Percentiles rank a stretch among this genome's conserved stretches.
These are phyloP conservation scores for Sylvia atricapilla DNA, from an alignment of 2,113 vertebrate genomes.

Conservation along the genomic window DNA sequence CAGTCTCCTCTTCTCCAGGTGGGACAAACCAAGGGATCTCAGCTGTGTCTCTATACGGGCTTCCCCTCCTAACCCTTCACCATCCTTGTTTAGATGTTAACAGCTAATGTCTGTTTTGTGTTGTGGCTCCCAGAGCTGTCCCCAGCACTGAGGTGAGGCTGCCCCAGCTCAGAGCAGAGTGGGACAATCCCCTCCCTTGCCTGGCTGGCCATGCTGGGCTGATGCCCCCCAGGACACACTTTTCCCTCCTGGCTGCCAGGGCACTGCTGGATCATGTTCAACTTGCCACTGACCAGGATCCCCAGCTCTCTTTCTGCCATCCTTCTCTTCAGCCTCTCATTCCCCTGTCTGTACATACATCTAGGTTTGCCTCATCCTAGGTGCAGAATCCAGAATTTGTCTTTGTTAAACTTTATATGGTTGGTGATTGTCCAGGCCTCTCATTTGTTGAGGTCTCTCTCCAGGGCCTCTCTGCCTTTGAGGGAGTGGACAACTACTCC, in stretches of 20 bases:
- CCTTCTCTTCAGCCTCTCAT: not conserved
- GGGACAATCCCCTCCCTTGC: not conserved
- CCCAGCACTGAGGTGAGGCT: not conserved
- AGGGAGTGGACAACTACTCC: not conserved
- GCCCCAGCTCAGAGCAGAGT: not conserved
- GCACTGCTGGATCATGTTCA: not conserved
- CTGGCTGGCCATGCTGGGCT: fast-evolving
- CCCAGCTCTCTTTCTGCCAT: fast-evolving
- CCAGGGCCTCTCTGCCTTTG: not conserved
- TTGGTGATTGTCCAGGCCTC: not conserved
- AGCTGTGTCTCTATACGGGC: not conserved
- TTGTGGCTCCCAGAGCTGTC: no score
- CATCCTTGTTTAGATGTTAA: not conserved
- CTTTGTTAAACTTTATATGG: not conserved
- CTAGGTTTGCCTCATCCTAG: no score
- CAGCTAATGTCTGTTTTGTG: not conserved
- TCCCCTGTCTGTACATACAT: not conserved
- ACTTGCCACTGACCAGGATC: fast-evolving
- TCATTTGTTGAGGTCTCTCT: not conserved
- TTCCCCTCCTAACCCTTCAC: not conserved
- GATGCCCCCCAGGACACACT: fast-evolving
- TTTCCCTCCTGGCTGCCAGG: no score
- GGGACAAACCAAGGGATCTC: not conserved
- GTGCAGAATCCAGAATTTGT: not conserved
- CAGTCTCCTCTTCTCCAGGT: not conserved